Base-by-base conservation (phyloP, 1,140 invertebrate genomes). In the Scaptomyza pallida region DNA sequence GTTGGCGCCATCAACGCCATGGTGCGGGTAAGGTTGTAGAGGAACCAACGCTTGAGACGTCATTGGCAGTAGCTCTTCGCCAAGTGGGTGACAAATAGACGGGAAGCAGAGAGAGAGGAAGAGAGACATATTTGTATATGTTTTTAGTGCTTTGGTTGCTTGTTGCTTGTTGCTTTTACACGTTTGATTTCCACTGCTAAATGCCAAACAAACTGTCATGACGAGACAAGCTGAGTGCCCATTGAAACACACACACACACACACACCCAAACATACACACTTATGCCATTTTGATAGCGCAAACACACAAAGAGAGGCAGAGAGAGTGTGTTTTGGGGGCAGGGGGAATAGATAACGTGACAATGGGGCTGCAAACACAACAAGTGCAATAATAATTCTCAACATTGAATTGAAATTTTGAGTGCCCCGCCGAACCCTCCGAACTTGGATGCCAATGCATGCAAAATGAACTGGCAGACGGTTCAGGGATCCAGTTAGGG, bases 321-420 rank as follows among this genome's bases (percentile, higher is more conserved):
- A n/a, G 12, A 21, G 26, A 13, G 4, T 16, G 4, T n/a, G n/a
- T n/a, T n/a, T 13, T 23, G 1, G 12, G 13, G n/a, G 35, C 57
- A 21, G 10, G 23, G 13, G 33, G 15, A 19, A 47, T 9, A 33
- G 17, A 54, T 26, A 62, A 63, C 57, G 59, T 69, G 65, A 69
- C 68, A 65, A 64, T 71, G 52, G 19, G 26, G 52, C 60, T 26
- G 26, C 45, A 72, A 40, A 69, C 55, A 78, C 72, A 78, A 79
- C 75, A 83, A 85, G 79, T 79, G 59, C 72, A 85, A 83, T 83
- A 83, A 83, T 83, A 76, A 85, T 83, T 83, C 26, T 85, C 72
- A 79, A 79, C 75, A 79, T 79, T 48, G 67, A 73, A 83, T 78
- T 79, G 80, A 79, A 72, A 72, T 83, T 79, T 79, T 85, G 67